Percentiles rank a stretch among this genome's conserved stretches.
phyloP scores from a whole-genome alignment of 30 jellyfish, hydroid and myxozoan genomes.

The Morbakka virulenta region DNA sequence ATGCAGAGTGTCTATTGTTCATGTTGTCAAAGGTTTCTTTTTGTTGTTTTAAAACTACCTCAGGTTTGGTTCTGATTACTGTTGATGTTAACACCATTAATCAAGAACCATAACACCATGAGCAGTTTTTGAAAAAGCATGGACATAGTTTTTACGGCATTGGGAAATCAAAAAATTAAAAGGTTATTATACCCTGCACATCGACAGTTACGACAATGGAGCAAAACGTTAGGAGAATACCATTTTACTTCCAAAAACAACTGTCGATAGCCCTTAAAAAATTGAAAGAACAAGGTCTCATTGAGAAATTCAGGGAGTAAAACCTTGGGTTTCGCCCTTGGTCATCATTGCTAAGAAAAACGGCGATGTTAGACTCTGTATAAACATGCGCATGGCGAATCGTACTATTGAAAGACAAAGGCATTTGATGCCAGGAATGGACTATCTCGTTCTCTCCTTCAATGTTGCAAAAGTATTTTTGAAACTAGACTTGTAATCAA shows the following conservation, averaged over 20 bases:
- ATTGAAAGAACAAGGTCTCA: slow-evolving; percentile 11
- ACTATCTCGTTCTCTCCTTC: too few species aligned
- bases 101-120: not conserved
- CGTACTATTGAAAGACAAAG: slow-evolving; percentile 6
- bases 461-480: too few species aligned
- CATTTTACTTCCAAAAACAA: slow-evolving; percentile 30
- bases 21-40: slow-evolving; percentile 27
- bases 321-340: slow-evolving; percentile 28
- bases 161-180: slow-evolving; percentile 7
- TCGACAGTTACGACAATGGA: slow-evolving; percentile 54
- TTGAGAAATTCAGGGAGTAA: slow-evolving; percentile 27
- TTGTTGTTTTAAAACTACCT: slow-evolving; percentile 19
- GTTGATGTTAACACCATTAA: slow-evolving; percentile 6
- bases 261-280: slow-evolving; percentile 8
- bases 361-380: slow-evolving; percentile 8
- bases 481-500: too few species aligned
- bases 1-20: slow-evolving; percentile 1
- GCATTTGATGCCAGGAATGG: too few species aligned
- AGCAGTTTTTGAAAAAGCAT: not conserved
- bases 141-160: slow-evolving; percentile 11
- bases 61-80: slow-evolving; percentile 13
- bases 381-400: not conserved
- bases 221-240: slow-evolving; percentile 24
- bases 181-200: slow-evolving; percentile 29
- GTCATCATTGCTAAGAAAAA: slow-evolving; percentile 16